Evolutionary conservation across 2,888 invertebrate species (phyloP), one percentile per base, ranked within the genome.

Genomic region (Blera fallax): DNA sequence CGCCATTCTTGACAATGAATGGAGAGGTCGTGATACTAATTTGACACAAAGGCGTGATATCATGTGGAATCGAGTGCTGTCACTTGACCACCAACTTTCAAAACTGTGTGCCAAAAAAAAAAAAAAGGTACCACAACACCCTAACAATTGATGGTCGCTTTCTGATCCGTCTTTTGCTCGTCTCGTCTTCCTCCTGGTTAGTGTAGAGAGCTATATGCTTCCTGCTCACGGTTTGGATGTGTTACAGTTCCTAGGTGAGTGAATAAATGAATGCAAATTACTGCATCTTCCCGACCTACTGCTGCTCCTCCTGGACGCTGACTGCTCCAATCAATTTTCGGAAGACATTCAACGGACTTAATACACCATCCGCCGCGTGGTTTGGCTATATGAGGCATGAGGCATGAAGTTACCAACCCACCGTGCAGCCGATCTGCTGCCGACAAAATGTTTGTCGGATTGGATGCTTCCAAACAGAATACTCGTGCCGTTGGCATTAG

Each of bases 401-500:
- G 70, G 82, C 83, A 84, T 81, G 84, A 81, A 85, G 76, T 65
- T 81, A 76, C 74, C 80, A 84, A 70, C 74, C 84, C 80, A 85
- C 84, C 74, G 52, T 52, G 45, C 48, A 21, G 37, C 50, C 58
- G 52, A 69, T 76, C 65, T 64, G 73, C 74, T 65, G 80, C 84
- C 80, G 80, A 80, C 80, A 80, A 76, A 80, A 84, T 84, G 82
- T 73, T 83, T 72, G 52, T 67, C 14, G 11, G 37, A 37, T 37
- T 70, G 67, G 72, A 65, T 78, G 83, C 79, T 69, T 62, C 79
- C 79, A 78, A 83, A 79, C 83, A 79, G 73, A 76, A 80, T 77
- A 60, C 87, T 87, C 87, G 87, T 87, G 87, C 87, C 87, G 72
- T 52, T 82, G 87, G 87, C 87, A 87, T 87, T 87, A 87, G 81